Evolutionary conservation across 2,113 vertebrate genomes (phyloP).

Genomic region (Atherinomorus stipes): DNA sequence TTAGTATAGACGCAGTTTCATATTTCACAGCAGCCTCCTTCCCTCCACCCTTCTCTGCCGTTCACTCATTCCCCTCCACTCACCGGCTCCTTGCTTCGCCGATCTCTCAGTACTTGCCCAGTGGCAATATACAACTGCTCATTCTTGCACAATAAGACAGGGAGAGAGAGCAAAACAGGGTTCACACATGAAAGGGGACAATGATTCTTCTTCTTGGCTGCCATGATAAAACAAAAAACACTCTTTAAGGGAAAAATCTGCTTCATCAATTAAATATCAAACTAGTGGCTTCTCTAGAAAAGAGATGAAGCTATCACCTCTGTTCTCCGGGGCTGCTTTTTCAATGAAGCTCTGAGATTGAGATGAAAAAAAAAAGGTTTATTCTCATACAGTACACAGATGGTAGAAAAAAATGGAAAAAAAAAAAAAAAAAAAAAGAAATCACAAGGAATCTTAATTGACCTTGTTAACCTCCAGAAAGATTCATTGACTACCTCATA

Average conservation of each 20-base stretch:
- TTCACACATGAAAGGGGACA: conserved; percentile 80
- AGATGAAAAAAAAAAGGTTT: conserved; percentile 52
- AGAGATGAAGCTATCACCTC: conserved; percentile 75
- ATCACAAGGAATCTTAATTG: conserved; percentile 52
- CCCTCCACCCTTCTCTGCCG: conserved; percentile 61
- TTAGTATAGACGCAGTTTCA: conserved; percentile 74
- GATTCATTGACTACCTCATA: conserved; percentile 48
- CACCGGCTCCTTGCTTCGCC: conserved; percentile 88
- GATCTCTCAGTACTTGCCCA: conserved; percentile 91
- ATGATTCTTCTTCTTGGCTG: conserved; percentile 71
- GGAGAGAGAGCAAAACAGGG: conserved; percentile 83
- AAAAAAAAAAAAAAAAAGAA: conserved; percentile 43
- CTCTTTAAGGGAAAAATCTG: conserved; percentile 73
- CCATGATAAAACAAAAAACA: conserved; percentile 67
- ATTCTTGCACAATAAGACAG: conserved; percentile 87
- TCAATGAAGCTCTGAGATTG: conserved; percentile 50
- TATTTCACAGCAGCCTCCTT: conserved; percentile 74
- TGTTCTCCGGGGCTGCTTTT: conserved; percentile 59
- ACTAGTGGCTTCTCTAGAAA: conserved; percentile 62
- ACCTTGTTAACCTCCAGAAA: conserved; percentile 55
- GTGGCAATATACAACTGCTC: conserved; percentile 93
- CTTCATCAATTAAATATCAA: conserved; percentile 81
- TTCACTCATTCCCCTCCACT: conserved; percentile 84
- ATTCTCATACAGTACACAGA: conserved; percentile 23
- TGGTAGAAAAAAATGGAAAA: conserved; percentile 30